A percentile compares a stretch with the other conserved stretches of the same genome.
Evolutionary conservation across 2,113 vertebrate species (phyloP).

Genomic region (Cacatua alba): DNA sequence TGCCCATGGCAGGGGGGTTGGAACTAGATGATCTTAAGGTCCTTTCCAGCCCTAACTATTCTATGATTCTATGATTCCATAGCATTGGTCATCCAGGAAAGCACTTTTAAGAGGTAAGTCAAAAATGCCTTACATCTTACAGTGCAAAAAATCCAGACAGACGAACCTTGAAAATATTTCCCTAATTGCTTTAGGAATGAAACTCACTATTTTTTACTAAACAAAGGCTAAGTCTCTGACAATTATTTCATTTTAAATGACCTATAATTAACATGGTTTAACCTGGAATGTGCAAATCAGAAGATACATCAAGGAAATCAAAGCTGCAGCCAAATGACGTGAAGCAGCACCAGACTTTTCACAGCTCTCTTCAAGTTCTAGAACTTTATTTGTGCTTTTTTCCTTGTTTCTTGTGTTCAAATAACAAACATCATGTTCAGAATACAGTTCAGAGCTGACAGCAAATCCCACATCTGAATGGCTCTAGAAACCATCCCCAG

Average conservation of each 20-base stretch:
- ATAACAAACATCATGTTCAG: neutral
- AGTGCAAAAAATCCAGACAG: neutral
- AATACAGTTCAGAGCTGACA: neutral
- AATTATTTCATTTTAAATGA: neutral
- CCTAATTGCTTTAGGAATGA: neutral
- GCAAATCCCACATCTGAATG: neutral
- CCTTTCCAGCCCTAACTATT: no score
- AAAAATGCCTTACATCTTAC: neutral
- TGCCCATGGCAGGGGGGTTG: no score
- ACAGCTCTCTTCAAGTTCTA: neutral
- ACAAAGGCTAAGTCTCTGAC: neutral
- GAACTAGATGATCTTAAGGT: no score
- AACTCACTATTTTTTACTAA: neutral
- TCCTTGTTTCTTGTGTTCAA: neutral
- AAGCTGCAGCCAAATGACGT: neutral
- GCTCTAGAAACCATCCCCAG: neutral
- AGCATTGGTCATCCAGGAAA: neutral
- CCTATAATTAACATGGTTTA: neutral
- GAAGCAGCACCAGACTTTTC: neutral
- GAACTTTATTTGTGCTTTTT: neutral
- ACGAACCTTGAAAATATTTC: neutral
- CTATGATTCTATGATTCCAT: neutral
- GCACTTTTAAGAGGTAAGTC: neutral
- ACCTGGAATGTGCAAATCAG: neutral
- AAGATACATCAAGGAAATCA: neutral